These are phyloP conservation scores for Girardinichthys multiradiatus DNA, from an alignment of 2,113 vertebrate genomes.

Conservation along the genomic window DNA sequence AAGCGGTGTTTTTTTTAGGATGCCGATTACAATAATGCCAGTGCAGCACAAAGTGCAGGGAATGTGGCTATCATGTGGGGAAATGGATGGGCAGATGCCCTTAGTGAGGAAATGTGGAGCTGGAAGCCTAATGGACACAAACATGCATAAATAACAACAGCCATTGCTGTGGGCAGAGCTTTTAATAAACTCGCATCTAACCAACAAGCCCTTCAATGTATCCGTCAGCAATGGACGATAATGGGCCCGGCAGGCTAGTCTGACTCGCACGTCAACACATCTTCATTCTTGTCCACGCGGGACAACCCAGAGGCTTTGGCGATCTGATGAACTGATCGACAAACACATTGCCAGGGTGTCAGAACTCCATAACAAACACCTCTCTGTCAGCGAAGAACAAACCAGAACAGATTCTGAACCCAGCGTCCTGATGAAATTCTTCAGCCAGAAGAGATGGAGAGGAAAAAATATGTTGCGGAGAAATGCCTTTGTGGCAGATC, in stretches of 20 bases:
- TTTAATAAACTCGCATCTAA: slow-evolving; percentile 79
- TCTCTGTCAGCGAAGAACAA: slow-evolving; percentile 58
- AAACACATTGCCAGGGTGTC: slow-evolving; percentile 68
- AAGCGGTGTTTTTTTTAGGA: slow-evolving; percentile 85
- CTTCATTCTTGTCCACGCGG: slow-evolving; percentile 47
- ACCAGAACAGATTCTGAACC: slow-evolving; percentile 43
- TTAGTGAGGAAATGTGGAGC: slow-evolving; percentile 88
- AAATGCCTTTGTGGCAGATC: slow-evolving; percentile 73
- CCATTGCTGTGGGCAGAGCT: slow-evolving; percentile 75
- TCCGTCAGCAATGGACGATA: slow-evolving; percentile 72
- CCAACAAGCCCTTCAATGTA: slow-evolving; percentile 67
- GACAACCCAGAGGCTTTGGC: slow-evolving; percentile 56
- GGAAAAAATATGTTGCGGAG: slow-evolving; percentile 40
- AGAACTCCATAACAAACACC: slow-evolving; percentile 57
- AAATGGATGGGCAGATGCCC: slow-evolving; percentile 81
- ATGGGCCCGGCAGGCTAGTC: slow-evolving; percentile 74
- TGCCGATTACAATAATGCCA: slow-evolving; percentile 92
- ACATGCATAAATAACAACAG: slow-evolving; percentile 91
- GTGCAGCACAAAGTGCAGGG: slow-evolving; percentile 82
- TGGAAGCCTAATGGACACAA: slow-evolving; percentile 98
- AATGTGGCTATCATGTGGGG: slow-evolving; percentile 76
- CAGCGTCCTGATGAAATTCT: slow-evolving; percentile 50
- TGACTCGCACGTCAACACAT: slow-evolving; percentile 73
- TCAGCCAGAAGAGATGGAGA: slow-evolving; percentile 31
- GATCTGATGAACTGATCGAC: slow-evolving; percentile 67